Evolutionary conservation across 2,888 invertebrate species (phyloP), one percentile per base, ranked within the genome.

Genomic region (Cordilura impudica): DNA sequence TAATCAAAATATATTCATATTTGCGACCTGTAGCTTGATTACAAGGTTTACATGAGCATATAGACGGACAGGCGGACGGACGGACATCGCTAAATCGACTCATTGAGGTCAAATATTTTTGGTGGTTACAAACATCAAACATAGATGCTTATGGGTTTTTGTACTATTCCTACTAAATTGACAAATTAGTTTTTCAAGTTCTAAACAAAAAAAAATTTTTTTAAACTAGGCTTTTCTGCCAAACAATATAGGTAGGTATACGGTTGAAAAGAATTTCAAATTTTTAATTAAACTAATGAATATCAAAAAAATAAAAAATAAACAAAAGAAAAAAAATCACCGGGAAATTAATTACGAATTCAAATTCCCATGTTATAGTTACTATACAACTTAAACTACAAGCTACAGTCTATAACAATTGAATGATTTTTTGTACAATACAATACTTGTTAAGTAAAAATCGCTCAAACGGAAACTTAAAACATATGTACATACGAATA

Each of bases 381-480:
- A 51, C 4, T 49, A 51, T 12, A 54, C 16, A 56, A 56, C 43
- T 19, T 58, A 58, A 39, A 45, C 18, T 49, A 39, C 26, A 56
- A n/a, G 16, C 6, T 18, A 51, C 39, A 35, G 6, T 56, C 43
- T 14, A 67, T n/a, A 60, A 29, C 39, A 39, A 29, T 47, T 7
- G 31, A 12, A 23, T 39, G 2, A 47, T 56, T 39, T 43, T 16
- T 31, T 56, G 58, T 58, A 16, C n/a, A 16, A 54, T 16, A 71
- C 29, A 61, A 61, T 56, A 63, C 45, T 23, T 26, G 26, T 54
- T 54, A 53, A 21, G 54, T 26, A 47, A 61, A 65, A 63, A 54
- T 16, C 72, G 63, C 72, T 54, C 31, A 54, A 72, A 72, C 72
- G 72, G 72, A 72, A 72, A 72, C 45, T 72, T 14, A 56, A 56